Conservation (phyloP, 2,888 invertebrate genomes). For the Eristalinus sepulchralis region DNA sequence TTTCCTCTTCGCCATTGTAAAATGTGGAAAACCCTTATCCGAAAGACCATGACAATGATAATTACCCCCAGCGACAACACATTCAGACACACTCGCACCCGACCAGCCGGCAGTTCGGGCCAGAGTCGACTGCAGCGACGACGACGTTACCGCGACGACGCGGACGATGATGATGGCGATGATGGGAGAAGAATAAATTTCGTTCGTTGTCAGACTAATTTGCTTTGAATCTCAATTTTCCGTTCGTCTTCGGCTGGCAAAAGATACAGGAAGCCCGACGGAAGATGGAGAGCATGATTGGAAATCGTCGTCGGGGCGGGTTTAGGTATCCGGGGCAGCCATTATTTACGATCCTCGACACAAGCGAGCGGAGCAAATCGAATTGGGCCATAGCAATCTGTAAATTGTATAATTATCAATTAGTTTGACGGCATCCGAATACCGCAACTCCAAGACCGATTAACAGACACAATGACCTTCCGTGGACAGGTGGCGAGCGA, state of each 20-base stretch:
- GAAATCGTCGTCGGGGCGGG: background rate
- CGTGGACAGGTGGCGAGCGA: background rate
- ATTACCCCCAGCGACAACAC: constrained; percentile 36
- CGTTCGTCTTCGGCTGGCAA: background rate
- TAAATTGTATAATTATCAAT: background rate
- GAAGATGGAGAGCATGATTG: background rate
- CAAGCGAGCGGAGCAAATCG: background rate
- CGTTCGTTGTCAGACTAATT: constrained; percentile 39
- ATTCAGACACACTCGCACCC: background rate
- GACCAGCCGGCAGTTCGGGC: background rate
- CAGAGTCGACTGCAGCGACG: background rate
- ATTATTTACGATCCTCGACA: background rate
- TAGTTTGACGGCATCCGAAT: background rate
- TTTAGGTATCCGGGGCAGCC: background rate
- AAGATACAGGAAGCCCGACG: constrained; percentile 12
- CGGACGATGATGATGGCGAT: constrained; percentile 16
- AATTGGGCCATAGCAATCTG: background rate
- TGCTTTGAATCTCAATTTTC: constrained; percentile 36
- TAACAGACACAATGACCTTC: background rate
- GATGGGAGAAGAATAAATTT: constrained; percentile 44
- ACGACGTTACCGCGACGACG: background rate
- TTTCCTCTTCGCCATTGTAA: constrained; percentile 45
- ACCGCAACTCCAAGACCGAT: background rate
- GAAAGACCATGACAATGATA: constrained; percentile 66
- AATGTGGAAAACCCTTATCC: constrained; percentile 34